These are phyloP conservation scores for Rotaria socialis DNA, from an alignment of 2,888 invertebrate species.

Conservation along the genomic window DNA sequence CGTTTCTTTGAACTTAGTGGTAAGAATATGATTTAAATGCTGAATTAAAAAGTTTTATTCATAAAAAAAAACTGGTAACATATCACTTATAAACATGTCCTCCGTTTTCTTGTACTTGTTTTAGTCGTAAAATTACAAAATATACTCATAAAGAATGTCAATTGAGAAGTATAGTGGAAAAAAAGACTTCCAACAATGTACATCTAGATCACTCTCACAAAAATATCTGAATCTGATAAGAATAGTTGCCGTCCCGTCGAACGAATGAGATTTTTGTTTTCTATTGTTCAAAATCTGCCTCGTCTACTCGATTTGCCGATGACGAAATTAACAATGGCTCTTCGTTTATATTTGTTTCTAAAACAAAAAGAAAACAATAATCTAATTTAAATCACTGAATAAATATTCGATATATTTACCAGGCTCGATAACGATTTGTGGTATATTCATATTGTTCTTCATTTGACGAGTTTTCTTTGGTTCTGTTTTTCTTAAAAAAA, in stretches of 20 bases:
- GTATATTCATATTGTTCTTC: background rate
- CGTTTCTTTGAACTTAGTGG: no score
- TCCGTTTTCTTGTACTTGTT: background rate
- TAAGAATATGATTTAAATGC: no score
- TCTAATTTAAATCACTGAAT: background rate
- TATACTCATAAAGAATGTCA: background rate
- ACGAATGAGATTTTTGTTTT: background rate
- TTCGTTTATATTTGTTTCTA: background rate
- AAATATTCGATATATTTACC: background rate
- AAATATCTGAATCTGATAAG: background rate
- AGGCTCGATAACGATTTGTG: background rate
- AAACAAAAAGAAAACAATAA: background rate
- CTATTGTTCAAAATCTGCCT: background rate
- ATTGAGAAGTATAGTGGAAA: background rate
- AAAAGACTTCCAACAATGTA: background rate
- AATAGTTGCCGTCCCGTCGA: background rate
- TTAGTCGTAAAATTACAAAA: background rate
- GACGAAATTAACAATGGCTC: background rate
- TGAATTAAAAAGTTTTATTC: background rate
- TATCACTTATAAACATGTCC: background rate
- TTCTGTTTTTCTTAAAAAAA: background rate
- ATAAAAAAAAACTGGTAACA: background rate
- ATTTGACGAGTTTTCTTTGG: background rate
- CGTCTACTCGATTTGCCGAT: background rate
- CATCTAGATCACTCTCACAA: background rate